A percentile compares a stretch with the other conserved stretches of the same genome.
Evolutionary conservation across 2,797 vertebrate species (phyloP).

Genomic region (Acanthurus tractus): DNA sequence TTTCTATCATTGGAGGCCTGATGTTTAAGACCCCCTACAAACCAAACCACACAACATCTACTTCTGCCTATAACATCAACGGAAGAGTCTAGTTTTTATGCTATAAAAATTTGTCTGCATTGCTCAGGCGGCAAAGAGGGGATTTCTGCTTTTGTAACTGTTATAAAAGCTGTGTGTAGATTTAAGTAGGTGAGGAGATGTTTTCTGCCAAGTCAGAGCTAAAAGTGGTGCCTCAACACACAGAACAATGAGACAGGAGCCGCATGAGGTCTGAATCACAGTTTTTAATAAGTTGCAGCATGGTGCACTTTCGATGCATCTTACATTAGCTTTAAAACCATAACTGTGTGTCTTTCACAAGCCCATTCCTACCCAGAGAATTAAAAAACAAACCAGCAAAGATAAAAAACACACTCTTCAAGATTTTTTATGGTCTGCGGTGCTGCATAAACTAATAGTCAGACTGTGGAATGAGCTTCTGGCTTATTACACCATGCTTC

Average conservation of each 20-base stretch:
- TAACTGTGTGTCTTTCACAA: not conserved
- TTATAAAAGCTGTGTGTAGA: not conserved
- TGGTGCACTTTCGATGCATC: not conserved
- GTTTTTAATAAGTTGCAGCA: not conserved
- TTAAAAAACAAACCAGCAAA: not conserved
- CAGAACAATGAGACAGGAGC: not conserved
- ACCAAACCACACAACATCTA: not conserved
- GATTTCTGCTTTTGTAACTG: not conserved
- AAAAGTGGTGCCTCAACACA: not conserved
- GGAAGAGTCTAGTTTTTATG: no score
- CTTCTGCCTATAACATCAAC: not conserved
- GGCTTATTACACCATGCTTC: constrained; percentile 31
- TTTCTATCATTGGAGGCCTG: not conserved
- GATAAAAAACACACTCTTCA: not conserved
- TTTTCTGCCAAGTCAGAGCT: not conserved
- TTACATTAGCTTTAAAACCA: not conserved
- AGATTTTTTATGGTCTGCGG: constrained; percentile 11
- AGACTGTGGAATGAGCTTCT: constrained; percentile 26
- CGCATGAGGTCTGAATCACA: not conserved
- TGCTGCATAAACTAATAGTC: constrained; percentile 29
- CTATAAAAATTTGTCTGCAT: not conserved
- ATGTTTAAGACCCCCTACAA: not conserved
- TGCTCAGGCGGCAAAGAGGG: not conserved
- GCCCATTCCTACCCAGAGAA: not conserved
- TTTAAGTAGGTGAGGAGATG: no score